Evolutionary conservation across 92 coral and sea anemone species (phyloP).

Genomic region (Parazoanthus atlanticus): DNA sequence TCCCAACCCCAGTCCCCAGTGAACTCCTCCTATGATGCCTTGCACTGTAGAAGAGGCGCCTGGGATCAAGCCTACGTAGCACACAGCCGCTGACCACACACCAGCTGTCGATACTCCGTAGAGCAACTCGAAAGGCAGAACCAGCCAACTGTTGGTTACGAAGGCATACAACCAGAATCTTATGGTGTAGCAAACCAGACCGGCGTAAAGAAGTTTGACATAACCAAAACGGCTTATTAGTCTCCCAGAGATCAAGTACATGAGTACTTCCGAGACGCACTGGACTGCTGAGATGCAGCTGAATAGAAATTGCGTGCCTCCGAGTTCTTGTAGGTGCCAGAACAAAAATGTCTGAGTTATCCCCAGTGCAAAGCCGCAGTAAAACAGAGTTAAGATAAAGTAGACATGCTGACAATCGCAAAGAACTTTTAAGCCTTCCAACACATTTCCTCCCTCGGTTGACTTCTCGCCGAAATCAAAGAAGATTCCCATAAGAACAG

Average conservation of each 20-base stretch:
- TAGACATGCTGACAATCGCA: slow-evolving; percentile 63
- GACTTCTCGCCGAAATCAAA: slow-evolving; percentile 74
- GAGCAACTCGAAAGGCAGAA: slow-evolving; percentile 83
- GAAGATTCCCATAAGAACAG: slow-evolving; percentile 74
- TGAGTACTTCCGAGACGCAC: slow-evolving; percentile 75
- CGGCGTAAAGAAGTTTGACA: slow-evolving; percentile 71
- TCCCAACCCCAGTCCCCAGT: slow-evolving; percentile 92
- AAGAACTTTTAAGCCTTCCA: slow-evolving; percentile 59
- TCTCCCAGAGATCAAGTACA: slow-evolving; percentile 68
- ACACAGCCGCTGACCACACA: slow-evolving; percentile 96
- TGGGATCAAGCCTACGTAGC: slow-evolving; percentile 79
- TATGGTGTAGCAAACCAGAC: slow-evolving; percentile 72
- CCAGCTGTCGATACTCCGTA: slow-evolving; percentile 91
- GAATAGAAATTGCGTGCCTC: slow-evolving; percentile 93
- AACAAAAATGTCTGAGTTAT: slow-evolving; percentile 79
- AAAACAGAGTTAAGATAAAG: slow-evolving; percentile 74
- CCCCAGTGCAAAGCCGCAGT: slow-evolving; percentile 86
- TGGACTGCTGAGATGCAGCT: slow-evolving; percentile 85
- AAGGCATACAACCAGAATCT: slow-evolving; percentile 84
- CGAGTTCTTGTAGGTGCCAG: slow-evolving; percentile 92
- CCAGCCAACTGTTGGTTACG: slow-evolving; percentile 85
- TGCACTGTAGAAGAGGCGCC: slow-evolving; percentile 91
- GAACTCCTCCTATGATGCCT: slow-evolving; percentile 85
- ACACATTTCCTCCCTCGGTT: slow-evolving; percentile 46
- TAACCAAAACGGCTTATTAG: slow-evolving; percentile 77